phyloP scores from a whole-genome alignment of 2,888 invertebrate species.

The Plusia festucae region DNA sequence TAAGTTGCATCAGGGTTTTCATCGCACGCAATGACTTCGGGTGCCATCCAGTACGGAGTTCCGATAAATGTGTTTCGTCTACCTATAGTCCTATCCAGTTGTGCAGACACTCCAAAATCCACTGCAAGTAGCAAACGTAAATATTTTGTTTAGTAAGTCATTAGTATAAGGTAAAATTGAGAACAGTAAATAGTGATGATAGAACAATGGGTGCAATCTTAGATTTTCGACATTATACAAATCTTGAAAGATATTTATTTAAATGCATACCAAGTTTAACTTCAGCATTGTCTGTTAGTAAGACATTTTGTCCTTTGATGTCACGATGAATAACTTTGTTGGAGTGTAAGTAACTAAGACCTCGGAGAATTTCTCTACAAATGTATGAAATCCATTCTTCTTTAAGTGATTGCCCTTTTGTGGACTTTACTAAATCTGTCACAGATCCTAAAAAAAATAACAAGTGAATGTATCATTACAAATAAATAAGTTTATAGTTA shows the following conservation, averaged over 20 bases:
- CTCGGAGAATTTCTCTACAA: constrained; percentile 98
- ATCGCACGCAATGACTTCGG: constrained; percentile 99
- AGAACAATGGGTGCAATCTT: constrained; percentile 11
- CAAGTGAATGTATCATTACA: too few species aligned
- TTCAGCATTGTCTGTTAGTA: constrained; percentile 99
- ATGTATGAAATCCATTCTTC: constrained; percentile 99
- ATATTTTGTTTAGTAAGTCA: constrained; percentile 16
- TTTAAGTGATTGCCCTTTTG: constrained; percentile 99
- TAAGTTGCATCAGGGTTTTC: constrained; percentile 99
- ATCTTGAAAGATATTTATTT: constrained; percentile 14
- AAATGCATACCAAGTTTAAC: constrained; percentile 96
- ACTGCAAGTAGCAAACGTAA: constrained; percentile 88
- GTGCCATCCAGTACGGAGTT: constrained; percentile 99
- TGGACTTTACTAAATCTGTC: constrained; percentile 99
- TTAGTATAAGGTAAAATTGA: constrained; percentile 1
- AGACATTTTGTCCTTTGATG: constrained; percentile 99
- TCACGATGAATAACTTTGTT: constrained; percentile 99
- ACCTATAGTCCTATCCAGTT: constrained; percentile 99
- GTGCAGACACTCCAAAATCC: constrained; percentile 99
- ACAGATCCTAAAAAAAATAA: constrained; percentile 92
- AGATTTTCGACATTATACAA: constrained; percentile 6
- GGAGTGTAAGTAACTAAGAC: constrained; percentile 98
- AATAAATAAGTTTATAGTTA: too few species aligned
- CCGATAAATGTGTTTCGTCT: constrained; percentile 99
- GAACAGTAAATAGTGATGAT: not conserved